These are phyloP conservation scores for Calycopis cecrops DNA, from an alignment of 1,140 invertebrate species.

Conservation along the genomic window DNA sequence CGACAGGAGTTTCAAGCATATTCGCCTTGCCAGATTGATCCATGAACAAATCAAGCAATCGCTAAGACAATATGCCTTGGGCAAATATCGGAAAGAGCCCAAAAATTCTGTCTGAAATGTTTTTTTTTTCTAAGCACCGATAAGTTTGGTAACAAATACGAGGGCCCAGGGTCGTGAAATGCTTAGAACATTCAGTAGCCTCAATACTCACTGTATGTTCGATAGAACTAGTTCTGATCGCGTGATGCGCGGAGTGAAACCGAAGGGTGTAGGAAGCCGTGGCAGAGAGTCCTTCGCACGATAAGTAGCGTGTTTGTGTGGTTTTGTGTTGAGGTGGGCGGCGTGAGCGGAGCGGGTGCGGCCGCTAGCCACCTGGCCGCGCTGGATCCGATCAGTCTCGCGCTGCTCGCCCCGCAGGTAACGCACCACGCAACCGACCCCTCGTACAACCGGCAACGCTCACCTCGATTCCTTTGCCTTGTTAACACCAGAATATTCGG, in stretches of 20 bases:
- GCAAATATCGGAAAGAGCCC: no score
- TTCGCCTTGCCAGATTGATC: slow-evolving; percentile 31
- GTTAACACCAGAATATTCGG: neutral
- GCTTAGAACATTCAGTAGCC: no score
- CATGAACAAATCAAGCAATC: no score
- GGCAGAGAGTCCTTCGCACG: slow-evolving; percentile 51
- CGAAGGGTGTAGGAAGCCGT: slow-evolving; percentile 35
- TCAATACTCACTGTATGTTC: no score
- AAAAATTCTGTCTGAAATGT: slow-evolving; percentile 25
- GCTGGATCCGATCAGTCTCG: slow-evolving; percentile 68
- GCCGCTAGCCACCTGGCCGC: slow-evolving; percentile 64
- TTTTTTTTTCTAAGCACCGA: no score
- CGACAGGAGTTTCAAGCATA: slow-evolving; percentile 32
- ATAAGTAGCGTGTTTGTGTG: slow-evolving; percentile 73
- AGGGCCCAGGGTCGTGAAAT: no score
- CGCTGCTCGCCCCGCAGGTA: slow-evolving; percentile 71
- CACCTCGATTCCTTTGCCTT: slow-evolving; percentile 16
- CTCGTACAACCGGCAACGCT: slow-evolving; percentile 22
- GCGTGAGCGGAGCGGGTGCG: slow-evolving; percentile 66
- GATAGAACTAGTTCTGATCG: neutral
- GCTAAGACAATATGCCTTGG: no score
- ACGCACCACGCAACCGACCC: slow-evolving; percentile 42
- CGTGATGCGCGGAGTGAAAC: slow-evolving; percentile 39
- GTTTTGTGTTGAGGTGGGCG: slow-evolving; percentile 74
- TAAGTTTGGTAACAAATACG: no score